A percentile compares a stretch with the other conserved stretches of the same genome.
These are phyloP conservation scores for Petrocephalus zakoni DNA, from an alignment of 2,113 vertebrate genomes.

Conservation along the genomic window DNA sequence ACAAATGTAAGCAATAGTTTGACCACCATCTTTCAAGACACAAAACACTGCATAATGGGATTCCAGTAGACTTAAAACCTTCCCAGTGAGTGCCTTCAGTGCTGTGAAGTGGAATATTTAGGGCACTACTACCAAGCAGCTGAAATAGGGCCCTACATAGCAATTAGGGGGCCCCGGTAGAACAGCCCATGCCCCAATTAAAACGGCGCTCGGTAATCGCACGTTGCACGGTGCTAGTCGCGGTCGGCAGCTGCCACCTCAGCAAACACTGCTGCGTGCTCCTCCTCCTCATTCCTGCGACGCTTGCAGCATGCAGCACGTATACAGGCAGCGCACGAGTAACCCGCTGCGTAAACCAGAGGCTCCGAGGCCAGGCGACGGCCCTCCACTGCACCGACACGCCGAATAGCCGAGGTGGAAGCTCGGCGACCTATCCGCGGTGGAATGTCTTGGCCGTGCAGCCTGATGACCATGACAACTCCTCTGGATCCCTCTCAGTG, in stretches of 20 bases:
- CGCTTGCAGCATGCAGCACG: neutral
- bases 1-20: neutral
- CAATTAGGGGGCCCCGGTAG: neutral
- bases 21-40: neutral
- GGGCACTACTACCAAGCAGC: neutral
- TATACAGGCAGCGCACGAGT: neutral
- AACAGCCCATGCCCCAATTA: neutral
- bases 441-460: neutral
- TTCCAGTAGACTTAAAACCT: neutral
- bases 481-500: neutral
- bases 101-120: neutral
- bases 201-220: neutral
- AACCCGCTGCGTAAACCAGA: too few species aligned
- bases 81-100: neutral
- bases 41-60: neutral
- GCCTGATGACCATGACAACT: neutral
- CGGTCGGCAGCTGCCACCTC: neutral
- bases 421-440: neutral
- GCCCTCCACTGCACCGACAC: neutral
- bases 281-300: neutral
- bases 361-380: neutral
- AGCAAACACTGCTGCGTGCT: neutral
- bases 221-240: neutral
- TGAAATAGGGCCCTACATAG: neutral
- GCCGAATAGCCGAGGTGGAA: neutral